These are phyloP conservation scores for Acyrthosiphon pisum DNA, from an alignment of 1,140 invertebrate genomes.

Conservation along the genomic window DNA sequence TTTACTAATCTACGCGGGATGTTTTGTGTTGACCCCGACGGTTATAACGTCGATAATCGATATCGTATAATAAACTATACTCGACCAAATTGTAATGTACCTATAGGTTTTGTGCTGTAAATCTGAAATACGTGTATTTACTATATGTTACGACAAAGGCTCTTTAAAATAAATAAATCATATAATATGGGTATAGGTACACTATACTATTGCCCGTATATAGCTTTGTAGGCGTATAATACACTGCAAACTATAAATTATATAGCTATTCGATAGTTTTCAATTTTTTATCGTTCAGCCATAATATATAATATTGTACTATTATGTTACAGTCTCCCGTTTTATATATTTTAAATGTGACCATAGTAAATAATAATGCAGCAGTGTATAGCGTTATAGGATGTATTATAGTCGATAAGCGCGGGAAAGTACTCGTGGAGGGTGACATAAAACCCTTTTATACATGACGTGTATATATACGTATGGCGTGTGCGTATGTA, in stretches of 20 bases:
- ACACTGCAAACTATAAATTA: background rate
- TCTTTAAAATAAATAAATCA: background rate
- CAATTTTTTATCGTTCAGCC: background rate
- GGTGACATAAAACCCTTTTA: conserved; percentile 5
- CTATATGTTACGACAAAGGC: background rate
- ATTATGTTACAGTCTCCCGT: background rate
- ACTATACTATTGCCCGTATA: background rate
- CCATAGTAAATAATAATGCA: background rate
- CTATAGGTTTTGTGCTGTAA: background rate
- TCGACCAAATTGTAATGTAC: background rate
- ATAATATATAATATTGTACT: background rate
- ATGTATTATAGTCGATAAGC: background rate
- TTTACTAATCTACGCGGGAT: no score
- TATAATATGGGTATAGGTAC: background rate
- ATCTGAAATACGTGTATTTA: background rate
- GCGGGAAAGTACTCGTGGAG: background rate
- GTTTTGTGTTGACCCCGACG: no score
- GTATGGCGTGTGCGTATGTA: no score
- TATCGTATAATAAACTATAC: background rate
- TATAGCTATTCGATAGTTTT: background rate
- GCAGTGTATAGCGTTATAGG: background rate
- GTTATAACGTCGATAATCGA: no score
- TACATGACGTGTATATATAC: background rate
- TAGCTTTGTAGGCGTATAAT: background rate
- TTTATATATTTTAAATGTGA: background rate